Percentiles rank a stretch among this genome's conserved stretches.
These are phyloP conservation scores for Conops quadrifasciatus DNA, from an alignment of 2,888 invertebrate species.

Conservation along the genomic window DNA sequence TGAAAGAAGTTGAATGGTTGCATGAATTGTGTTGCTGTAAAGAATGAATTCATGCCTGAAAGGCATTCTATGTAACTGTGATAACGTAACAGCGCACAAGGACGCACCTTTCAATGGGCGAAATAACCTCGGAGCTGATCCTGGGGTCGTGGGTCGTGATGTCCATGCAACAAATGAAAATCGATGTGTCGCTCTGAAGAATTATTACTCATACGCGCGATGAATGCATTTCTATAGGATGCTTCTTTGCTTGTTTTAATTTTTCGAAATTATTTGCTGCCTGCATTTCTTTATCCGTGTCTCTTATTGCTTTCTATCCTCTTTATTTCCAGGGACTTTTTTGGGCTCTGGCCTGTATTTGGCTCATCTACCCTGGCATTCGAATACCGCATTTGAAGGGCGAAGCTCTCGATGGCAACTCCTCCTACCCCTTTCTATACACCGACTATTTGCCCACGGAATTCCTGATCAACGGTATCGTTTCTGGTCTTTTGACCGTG, in stretches of 20 bases:
- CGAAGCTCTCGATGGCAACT: constrained; percentile 71
- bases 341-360: constrained; percentile 78
- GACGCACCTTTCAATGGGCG: too few relatives aligned
- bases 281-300: constrained; percentile 7
- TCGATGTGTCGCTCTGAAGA: constrained; percentile 30
- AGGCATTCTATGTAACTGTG: too few relatives aligned
- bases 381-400: constrained; percentile 75
- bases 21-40: too few relatives aligned
- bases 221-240: constrained; percentile 6
- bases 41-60: neutral
- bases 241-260: constrained; percentile 15
- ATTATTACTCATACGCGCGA: constrained; percentile 5
- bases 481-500: constrained; percentile 80
- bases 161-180: constrained; percentile 10
- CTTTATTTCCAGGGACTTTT: constrained; percentile 71
- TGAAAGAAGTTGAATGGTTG: too few relatives aligned
- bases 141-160: neutral
- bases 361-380: constrained; percentile 73
- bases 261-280: neutral
- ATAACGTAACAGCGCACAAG: too few relatives aligned
- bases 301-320: constrained; percentile 22
- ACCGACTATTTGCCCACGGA: constrained; percentile 80
- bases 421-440: constrained; percentile 74
- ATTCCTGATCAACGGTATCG: constrained; percentile 79
- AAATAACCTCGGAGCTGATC: neutral